Percentiles rank a stretch among this genome's conserved stretches.
Conservation (phyloP, 2,113 vertebrate genomes). For the Engraulis encrasicolus region DNA sequence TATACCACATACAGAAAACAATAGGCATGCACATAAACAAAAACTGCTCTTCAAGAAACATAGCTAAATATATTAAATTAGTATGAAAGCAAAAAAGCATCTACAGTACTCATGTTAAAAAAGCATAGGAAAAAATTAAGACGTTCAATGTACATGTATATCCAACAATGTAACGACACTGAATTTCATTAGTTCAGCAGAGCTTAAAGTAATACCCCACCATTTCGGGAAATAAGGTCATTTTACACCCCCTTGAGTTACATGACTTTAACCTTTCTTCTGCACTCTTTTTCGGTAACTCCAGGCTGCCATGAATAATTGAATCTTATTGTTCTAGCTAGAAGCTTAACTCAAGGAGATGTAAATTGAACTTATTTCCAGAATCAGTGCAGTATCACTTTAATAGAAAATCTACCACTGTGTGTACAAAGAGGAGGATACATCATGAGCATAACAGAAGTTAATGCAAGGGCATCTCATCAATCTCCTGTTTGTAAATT, state of each 20-base stretch:
- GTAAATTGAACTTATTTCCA: too few relatives aligned
- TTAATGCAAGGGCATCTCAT: not conserved
- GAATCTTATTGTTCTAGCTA: too few relatives aligned
- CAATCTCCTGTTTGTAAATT: not conserved
- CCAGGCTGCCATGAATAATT: too few relatives aligned
- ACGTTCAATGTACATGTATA: slow-evolving; percentile 49
- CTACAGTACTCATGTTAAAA: slow-evolving; percentile 69
- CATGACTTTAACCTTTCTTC: too few relatives aligned
- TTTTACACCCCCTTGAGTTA: too few relatives aligned
- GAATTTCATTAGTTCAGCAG: slow-evolving; percentile 58
- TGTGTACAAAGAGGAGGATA: not conserved
- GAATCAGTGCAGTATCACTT: too few relatives aligned
- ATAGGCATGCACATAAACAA: slow-evolving; percentile 99
- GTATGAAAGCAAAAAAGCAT: slow-evolving; percentile 90
- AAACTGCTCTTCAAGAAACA: slow-evolving; percentile 96
- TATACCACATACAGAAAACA: slow-evolving; percentile 98
- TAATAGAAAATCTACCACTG: not conserved
- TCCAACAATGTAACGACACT: slow-evolving; percentile 55
- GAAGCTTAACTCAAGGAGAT: too few relatives aligned
- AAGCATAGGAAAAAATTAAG: slow-evolving; percentile 54
- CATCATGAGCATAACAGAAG: not conserved
- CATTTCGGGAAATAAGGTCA: too few relatives aligned
- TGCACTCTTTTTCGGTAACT: too few relatives aligned
- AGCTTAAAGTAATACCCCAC: not conserved
- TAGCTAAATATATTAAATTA: slow-evolving; percentile 87